Conservation (phyloP, 2,888 invertebrate species). For the Salpingus planirostris region DNA sequence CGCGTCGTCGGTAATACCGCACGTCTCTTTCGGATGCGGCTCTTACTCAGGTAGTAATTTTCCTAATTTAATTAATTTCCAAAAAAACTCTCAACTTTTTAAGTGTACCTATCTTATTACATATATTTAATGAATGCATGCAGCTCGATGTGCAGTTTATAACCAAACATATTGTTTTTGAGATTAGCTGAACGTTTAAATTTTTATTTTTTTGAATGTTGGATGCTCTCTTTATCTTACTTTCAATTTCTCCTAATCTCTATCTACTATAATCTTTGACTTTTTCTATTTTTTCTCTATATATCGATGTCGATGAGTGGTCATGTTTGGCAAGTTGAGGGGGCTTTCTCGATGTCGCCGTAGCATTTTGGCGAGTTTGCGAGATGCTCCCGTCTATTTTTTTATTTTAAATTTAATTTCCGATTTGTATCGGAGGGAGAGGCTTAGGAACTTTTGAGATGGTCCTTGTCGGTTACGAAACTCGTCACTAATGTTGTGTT, state of each 20-base stretch:
- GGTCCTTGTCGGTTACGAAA: constrained; percentile 60
- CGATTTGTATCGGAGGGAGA: too few relatives aligned
- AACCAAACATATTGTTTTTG: constrained; percentile 8
- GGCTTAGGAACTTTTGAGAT: constrained; percentile 86
- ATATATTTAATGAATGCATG: constrained; percentile 18
- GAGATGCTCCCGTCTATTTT: too few relatives aligned
- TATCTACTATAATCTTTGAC: constrained; percentile 19
- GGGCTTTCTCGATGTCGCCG: constrained; percentile 14
- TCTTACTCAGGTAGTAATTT: constrained; percentile 14
- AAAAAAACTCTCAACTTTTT: constrained; percentile 4
- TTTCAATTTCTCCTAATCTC: constrained; percentile 9
- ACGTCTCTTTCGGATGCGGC: constrained; percentile 5
- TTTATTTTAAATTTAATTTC: too few relatives aligned
- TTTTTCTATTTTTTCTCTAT: constrained; percentile 22
- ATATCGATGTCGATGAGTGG: constrained; percentile 39
- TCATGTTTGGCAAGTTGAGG: constrained; percentile 30
- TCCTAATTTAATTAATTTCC: constrained; percentile 6
- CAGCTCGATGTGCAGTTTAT: constrained; percentile 24
- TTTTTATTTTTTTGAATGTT: constrained; percentile 35
- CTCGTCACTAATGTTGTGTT: constrained; percentile 54
- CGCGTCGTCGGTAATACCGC: neutral
- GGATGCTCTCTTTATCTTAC: constrained; percentile 35
- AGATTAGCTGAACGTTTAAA: constrained; percentile 11
- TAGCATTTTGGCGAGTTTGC: too few relatives aligned
- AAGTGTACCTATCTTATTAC: constrained; percentile 9